A percentile compares a stretch with the other conserved stretches of the same genome.
Evolutionary conservation across 2,888 invertebrate genomes (phyloP).

Genomic region (Drosophila barbarae): DNA sequence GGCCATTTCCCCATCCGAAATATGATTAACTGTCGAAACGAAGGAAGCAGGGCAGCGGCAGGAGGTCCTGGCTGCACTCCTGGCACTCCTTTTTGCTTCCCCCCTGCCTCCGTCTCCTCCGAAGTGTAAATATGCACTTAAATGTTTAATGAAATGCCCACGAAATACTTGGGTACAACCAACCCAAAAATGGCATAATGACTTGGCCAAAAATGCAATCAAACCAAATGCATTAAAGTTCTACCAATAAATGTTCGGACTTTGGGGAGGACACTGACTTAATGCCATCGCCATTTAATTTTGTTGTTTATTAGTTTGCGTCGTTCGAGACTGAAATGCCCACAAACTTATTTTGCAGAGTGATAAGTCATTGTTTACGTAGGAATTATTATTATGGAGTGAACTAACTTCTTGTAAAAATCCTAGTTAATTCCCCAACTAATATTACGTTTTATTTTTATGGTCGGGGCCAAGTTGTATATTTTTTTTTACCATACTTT

Average conservation of each 20-base stretch:
- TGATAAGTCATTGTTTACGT: neutral
- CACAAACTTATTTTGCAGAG: neutral
- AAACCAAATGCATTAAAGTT: constrained; percentile 38
- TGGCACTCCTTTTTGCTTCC: neutral
- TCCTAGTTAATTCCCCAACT: too few species aligned
- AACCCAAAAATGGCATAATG: neutral
- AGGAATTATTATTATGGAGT: neutral
- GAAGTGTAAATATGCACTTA: constrained; percentile 65
- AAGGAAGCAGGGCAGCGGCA: constrained; percentile 2
- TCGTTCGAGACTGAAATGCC: neutral
- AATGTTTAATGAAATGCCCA: constrained; percentile 59
- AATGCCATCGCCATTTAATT: neutral
- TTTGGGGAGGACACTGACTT: neutral
- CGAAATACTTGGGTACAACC: constrained; percentile 1
- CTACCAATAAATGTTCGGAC: neutral
- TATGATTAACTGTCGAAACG: constrained; percentile 42
- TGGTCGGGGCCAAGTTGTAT: neutral
- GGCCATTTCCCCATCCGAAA: constrained; percentile 24
- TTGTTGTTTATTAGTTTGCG: neutral
- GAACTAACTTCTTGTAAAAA: neutral
- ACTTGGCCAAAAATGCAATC: constrained; percentile 36
- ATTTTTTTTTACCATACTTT: neutral
- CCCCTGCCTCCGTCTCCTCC: constrained; percentile 15
- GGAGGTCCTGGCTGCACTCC: neutral
- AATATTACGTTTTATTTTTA: neutral